Evolutionary conservation across 1,140 invertebrate species (phyloP), one percentile per base, ranked within the genome.

Genomic region (Diuraphis noxia): DNA sequence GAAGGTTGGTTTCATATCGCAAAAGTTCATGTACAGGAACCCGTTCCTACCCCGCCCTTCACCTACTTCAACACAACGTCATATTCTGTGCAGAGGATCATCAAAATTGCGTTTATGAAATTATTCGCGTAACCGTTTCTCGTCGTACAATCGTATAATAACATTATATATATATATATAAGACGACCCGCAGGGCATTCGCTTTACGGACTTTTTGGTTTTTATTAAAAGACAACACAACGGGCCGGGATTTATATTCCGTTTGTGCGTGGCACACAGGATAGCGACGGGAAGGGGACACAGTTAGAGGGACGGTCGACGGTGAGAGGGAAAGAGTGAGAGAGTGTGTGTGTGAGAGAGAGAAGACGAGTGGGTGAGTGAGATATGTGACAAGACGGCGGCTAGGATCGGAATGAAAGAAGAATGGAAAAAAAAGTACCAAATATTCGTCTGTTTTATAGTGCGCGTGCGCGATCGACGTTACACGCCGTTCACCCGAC

Each of bases 191-290:
- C 19, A n/a, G 84, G 43, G 43, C 34, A 49, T 49, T 36, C 85
- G 46, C 21, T 34, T 46, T 52, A 36, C 25, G 34, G 46, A 38
- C 34, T 25, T 52, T 56, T 87, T 17, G 34, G 85, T 56, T 87
- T 87, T 87, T 56, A 87, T 87, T 87, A 87, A 87, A 87, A 87
- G 85, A 87, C 85, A 87, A 87, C 85, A 56, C 25, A 36, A 40
- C 46, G 21, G 30, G 46, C 85, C n/a, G 36, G 85, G 46, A 87
- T 87, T 87, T 56, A 56, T 87, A 87, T 87, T 87, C 49, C 36
- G 85, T 56, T 87, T 46, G 84, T 34, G 41, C 23, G 43, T 30
- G 41, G 25, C 30, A 19, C 25, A 25, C 34, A 21, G 77, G 6
- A 21, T 79, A 13, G 36, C 6, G 34, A 23, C 36, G 8, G 79